A percentile compares a stretch with the other conserved stretches of the same genome.
Conservation (phyloP, 1,140 invertebrate species). For the Aphaenogaster floridana region DNA sequence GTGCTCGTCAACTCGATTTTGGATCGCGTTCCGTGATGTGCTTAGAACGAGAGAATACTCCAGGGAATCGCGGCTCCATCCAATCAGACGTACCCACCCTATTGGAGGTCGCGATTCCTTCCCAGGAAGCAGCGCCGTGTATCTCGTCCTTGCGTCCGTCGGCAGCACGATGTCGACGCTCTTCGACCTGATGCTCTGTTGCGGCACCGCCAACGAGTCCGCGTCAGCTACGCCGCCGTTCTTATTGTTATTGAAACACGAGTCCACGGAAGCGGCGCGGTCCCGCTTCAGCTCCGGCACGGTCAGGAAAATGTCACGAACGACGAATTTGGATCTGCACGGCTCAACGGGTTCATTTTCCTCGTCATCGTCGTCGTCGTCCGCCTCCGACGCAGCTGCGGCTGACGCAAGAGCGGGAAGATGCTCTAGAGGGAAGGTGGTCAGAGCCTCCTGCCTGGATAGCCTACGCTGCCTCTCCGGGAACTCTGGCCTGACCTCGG, state of each 20-base stretch:
- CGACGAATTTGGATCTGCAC: conserved; percentile 83
- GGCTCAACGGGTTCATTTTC: conserved; percentile 81
- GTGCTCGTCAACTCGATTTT: background rate
- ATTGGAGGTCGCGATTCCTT: conserved; percentile 80
- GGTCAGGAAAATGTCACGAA: conserved; percentile 92
- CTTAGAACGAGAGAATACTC: background rate
- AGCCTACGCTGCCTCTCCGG: conserved; percentile 83
- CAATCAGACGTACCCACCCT: conserved; percentile 83
- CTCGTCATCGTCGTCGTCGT: conserved; percentile 86
- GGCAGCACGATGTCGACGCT: conserved; percentile 97
- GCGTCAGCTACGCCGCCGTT: conserved; percentile 89
- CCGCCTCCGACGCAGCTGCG: conserved; percentile 43
- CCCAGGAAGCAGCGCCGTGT: conserved; percentile 90
- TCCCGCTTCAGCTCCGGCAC: conserved; percentile 94
- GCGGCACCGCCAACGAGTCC: conserved; percentile 90
- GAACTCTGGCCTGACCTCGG: conserved; percentile 73
- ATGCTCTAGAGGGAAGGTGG: conserved; percentile 89
- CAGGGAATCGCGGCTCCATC: conserved; percentile 24
- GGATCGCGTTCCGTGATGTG: background rate
- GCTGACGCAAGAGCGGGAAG: conserved; percentile 72
- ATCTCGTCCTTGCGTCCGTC: conserved; percentile 93
- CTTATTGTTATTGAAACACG: conserved; percentile 92
- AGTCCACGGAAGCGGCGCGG: conserved; percentile 94
- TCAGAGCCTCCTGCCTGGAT: conserved; percentile 92
- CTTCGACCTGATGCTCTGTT: conserved; percentile 91